These are phyloP conservation scores for Bubo bubo DNA, from an alignment of 2,113 vertebrate species.

Conservation along the genomic window DNA sequence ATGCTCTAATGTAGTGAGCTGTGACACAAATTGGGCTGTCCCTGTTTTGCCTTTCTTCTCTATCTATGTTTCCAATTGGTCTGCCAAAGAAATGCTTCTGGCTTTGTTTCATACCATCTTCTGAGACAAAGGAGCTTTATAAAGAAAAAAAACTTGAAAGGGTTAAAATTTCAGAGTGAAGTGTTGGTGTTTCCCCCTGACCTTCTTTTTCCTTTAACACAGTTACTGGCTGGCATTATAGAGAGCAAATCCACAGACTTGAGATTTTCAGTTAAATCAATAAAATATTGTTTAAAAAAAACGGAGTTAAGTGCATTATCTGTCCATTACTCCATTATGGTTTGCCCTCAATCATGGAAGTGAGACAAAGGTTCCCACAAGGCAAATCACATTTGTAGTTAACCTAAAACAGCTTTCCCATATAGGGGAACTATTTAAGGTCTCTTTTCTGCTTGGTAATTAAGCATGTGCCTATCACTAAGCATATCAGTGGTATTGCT, in stretches of 20 bases:
- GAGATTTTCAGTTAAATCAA: conserved; percentile 57
- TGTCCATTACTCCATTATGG: conserved; percentile 16
- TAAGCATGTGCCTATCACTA: background rate
- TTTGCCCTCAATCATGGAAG: conserved; percentile 36
- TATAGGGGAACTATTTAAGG: conserved; percentile 8
- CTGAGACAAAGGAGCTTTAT: background rate
- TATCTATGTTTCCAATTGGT: background rate
- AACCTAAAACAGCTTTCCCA: background rate
- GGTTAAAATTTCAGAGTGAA: background rate
- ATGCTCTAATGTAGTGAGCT: conserved; percentile 44
- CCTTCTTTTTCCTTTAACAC: background rate
- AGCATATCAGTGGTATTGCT: background rate
- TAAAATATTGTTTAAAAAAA: conserved; percentile 39
- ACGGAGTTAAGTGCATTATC: conserved; percentile 48
- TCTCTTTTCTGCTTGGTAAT: conserved; percentile 27
- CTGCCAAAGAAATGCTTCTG: background rate
- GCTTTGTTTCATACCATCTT: background rate
- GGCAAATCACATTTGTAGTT: conserved; percentile 5
- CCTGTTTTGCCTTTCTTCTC: conserved; percentile 42
- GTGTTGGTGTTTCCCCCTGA: background rate
- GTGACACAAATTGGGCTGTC: conserved; percentile 46
- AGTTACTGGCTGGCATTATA: background rate
- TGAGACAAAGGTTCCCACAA: conserved; percentile 24
- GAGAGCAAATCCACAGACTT: background rate
- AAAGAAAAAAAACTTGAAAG: background rate